phyloP scores from a whole-genome alignment of 2,113 vertebrate species.

The Chamaea fasciata region DNA sequence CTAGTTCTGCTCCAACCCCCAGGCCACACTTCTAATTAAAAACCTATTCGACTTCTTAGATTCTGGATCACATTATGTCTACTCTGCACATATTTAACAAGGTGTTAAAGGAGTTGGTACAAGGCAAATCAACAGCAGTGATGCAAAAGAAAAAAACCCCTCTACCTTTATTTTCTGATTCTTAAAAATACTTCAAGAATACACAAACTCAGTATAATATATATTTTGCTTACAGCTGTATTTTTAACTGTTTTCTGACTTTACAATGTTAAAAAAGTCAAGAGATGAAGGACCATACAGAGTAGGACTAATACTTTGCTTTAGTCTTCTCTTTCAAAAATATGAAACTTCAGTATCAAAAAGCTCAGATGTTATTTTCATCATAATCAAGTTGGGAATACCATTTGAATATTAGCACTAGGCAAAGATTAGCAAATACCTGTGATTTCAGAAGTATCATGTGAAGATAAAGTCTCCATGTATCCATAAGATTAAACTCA shows the following conservation, averaged over 20 bases:
- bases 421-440: not conserved
- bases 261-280: not conserved
- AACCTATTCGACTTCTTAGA: not conserved
- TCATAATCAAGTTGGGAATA: not conserved
- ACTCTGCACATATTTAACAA: not conserved
- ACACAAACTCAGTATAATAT: not conserved
- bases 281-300: not conserved
- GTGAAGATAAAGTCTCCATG: not conserved
- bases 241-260: not conserved
- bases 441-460: not conserved
- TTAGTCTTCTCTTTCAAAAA: not conserved
- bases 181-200: not conserved
- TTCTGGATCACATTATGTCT: not conserved
- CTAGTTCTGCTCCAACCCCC: not conserved
- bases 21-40: conserved; percentile 14
- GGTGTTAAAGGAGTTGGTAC: not conserved
- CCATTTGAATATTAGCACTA: not conserved
- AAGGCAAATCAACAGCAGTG: not conserved
- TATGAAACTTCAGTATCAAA: not conserved
- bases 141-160: not conserved
- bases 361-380: not conserved
- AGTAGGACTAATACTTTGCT: not conserved
- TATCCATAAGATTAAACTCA: accelerated
- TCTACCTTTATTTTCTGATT: not conserved
- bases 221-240: not conserved